Evolutionary conservation across 2,888 invertebrate genomes (phyloP).

Genomic region (Netelia fuscicornis): DNA sequence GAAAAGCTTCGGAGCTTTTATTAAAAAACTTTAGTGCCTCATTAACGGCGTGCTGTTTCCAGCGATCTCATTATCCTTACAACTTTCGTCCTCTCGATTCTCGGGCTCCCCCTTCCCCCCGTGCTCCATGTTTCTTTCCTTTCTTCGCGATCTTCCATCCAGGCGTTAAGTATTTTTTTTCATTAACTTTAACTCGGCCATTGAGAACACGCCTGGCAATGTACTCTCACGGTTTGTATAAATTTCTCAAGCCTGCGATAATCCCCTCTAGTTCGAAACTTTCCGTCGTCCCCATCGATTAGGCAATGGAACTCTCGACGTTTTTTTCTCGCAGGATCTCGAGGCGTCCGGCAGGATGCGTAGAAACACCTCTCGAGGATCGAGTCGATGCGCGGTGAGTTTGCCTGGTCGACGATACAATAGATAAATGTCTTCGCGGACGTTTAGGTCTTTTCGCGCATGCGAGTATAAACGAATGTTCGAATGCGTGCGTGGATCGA

Average conservation of each 20-base stretch:
- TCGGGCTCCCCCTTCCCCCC: background rate
- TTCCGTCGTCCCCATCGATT: constrained; percentile 18
- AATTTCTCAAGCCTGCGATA: constrained; percentile 30
- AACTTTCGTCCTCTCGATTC: constrained; percentile 60
- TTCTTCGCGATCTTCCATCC: constrained; percentile 51
- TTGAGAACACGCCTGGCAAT: constrained; percentile 19
- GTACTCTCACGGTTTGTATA: constrained; percentile 27
- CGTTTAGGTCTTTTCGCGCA: constrained; percentile 53
- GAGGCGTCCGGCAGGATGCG: background rate
- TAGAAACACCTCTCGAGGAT: background rate
- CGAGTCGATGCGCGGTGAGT: background rate
- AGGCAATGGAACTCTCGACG: background rate
- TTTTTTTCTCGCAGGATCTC: constrained; percentile 16
- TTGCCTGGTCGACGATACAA: constrained; percentile 37
- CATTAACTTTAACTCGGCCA: constrained; percentile 47
- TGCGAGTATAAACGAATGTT: constrained; percentile 35
- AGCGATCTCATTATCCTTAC: constrained; percentile 70
- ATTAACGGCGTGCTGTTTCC: constrained; percentile 66
- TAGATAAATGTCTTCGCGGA: constrained; percentile 47
- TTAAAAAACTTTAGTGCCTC: constrained; percentile 72
- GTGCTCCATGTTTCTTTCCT: constrained; percentile 32
- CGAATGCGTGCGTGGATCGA: constrained; percentile 41
- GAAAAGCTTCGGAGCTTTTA: constrained; percentile 65
- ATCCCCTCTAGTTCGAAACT: constrained; percentile 29
- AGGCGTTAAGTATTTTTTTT: constrained; percentile 42